These are phyloP conservation scores for Vidua macroura DNA, from an alignment of 2,113 vertebrate species.

Conservation along the genomic window DNA sequence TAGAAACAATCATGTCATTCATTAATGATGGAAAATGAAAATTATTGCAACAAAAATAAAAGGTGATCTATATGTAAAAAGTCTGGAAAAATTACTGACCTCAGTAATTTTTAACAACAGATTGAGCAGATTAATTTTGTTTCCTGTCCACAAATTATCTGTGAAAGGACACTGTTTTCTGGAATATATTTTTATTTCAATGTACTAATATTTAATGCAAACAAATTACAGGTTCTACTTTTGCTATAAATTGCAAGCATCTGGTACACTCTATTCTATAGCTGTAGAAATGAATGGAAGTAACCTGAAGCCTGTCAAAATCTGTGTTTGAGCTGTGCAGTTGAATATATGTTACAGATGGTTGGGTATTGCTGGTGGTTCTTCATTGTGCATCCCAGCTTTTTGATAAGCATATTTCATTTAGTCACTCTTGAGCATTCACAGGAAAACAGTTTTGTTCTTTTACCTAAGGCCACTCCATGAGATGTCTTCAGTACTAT, in stretches of 20 bases:
- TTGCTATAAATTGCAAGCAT: slow-evolving; percentile 27
- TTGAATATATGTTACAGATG: not conserved
- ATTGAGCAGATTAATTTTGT: not conserved
- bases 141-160: slow-evolving; percentile 1
- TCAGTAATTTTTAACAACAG: not conserved
- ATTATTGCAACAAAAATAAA: not conserved
- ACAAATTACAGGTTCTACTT: slow-evolving; percentile 21
- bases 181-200: slow-evolving; percentile 7
- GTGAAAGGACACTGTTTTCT: not conserved
- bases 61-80: not conserved
- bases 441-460: not conserved
- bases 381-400: not conserved
- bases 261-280: not conserved
- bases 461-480: not conserved
- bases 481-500: not conserved
- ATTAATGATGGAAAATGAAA: not conserved
- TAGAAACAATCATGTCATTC: not conserved
- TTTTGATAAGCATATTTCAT: slow-evolving; percentile 7
- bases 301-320: slow-evolving; percentile 26
- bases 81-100: not conserved
- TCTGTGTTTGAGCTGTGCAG: not conserved
- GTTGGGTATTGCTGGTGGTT: not conserved
- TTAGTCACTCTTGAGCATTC: not conserved
- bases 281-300: slow-evolving; percentile 4
- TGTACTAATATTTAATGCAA: slow-evolving; percentile 51